These are phyloP conservation scores for Sipha maydis DNA, from an alignment of 2,888 invertebrate species.

Conservation along the genomic window DNA sequence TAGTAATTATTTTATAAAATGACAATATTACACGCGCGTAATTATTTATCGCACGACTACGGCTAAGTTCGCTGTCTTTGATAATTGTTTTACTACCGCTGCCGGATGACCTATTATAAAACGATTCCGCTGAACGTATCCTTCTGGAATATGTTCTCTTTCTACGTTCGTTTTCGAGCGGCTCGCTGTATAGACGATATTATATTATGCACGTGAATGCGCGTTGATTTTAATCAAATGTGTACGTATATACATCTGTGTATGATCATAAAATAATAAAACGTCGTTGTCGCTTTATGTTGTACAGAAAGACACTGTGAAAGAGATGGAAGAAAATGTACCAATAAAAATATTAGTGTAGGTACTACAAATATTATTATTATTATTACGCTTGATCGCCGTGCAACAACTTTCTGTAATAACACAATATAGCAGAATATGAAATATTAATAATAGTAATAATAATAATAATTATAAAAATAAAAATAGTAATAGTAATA, in stretches of 20 bases:
- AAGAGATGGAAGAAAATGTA: background rate
- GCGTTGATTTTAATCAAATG: background rate
- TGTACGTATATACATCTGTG: too few relatives aligned
- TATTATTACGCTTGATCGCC: background rate
- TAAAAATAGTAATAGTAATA: too few relatives aligned
- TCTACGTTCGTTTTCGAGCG: background rate
- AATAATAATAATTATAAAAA: too few relatives aligned
- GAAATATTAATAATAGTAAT: background rate
- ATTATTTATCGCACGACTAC: background rate
- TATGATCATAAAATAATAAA: slow-evolving; percentile 37
- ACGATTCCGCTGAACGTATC: slow-evolving; percentile 26
- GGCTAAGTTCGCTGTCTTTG: background rate
- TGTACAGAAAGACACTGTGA: background rate
- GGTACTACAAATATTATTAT: background rate
- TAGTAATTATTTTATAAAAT: background rate
- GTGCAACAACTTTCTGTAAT: background rate
- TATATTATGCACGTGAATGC: slow-evolving; percentile 6
- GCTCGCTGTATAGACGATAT: background rate
- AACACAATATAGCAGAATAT: background rate
- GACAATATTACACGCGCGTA: background rate
- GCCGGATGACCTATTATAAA: slow-evolving; percentile 35
- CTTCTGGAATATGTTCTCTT: background rate
- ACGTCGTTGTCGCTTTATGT: background rate
- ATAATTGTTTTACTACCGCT: slow-evolving; percentile 36
- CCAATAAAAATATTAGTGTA: slow-evolving; percentile 12